A percentile compares a stretch with the other conserved stretches of the same genome.
These are phyloP conservation scores for Strix uralensis DNA, from an alignment of 2,113 vertebrate genomes.

Conservation along the genomic window DNA sequence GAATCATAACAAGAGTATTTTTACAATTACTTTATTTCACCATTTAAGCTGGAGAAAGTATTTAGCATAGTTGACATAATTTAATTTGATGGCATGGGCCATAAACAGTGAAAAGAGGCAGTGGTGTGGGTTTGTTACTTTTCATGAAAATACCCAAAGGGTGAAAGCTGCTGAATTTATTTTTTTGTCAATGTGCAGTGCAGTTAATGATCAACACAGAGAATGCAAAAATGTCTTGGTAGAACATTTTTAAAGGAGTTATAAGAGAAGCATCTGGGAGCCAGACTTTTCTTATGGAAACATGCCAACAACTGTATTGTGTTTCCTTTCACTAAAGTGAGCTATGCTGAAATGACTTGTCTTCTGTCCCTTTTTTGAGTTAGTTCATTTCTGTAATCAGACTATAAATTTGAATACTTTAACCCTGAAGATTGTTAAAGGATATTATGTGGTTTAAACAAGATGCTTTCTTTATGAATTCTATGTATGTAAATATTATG, in stretches of 20 bases:
- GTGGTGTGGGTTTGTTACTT: not conserved
- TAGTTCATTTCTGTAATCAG: constrained; percentile 15
- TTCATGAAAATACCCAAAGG: constrained; percentile 11
- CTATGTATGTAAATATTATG: constrained; percentile 28
- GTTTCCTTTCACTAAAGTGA: constrained; percentile 64
- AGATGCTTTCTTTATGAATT: constrained; percentile 27
- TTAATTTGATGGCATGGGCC: not conserved
- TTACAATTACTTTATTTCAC: not conserved
- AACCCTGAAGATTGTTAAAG: constrained; percentile 48
- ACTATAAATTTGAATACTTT: constrained; percentile 52
- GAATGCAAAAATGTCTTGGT: constrained; percentile 59
- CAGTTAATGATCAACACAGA: constrained; percentile 50
- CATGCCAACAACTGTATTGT: constrained; percentile 69
- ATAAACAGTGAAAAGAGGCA: not conserved
- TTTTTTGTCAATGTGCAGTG: constrained; percentile 21
- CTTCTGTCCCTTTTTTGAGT: constrained; percentile 35
- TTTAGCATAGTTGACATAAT: not conserved
- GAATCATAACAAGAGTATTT: not conserved
- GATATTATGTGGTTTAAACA: constrained; percentile 14
- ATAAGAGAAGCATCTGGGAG: constrained; percentile 75
- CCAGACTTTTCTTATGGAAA: constrained; percentile 75
- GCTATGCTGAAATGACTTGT: constrained; percentile 63
- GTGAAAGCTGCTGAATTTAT: not conserved
- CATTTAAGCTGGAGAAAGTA: not conserved
- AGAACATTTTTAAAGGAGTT: constrained; percentile 60